Conservation (phyloP, 2,113 vertebrate species). For the Sclerurus mexicanus region DNA sequence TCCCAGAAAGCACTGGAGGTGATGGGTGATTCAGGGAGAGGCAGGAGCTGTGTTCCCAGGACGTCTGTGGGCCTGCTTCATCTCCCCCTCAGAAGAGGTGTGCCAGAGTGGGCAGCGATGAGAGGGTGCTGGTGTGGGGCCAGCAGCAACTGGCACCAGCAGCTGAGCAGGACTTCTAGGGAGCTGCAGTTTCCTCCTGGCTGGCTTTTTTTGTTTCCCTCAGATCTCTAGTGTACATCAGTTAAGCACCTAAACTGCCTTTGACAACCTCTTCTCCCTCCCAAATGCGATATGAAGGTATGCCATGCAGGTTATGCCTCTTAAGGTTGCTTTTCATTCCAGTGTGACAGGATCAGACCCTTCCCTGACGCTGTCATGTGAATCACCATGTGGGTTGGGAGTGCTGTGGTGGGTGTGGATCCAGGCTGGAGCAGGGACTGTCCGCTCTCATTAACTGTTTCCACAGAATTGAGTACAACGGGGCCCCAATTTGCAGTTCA, state of each 20-base stretch:
- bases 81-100: background rate
- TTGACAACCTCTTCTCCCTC: background rate
- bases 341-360: background rate
- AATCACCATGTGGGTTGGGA: background rate
- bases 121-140: rapidly evolving
- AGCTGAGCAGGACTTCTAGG: background rate
- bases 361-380: rapidly evolving
- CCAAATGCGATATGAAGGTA: rapidly evolving
- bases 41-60: background rate
- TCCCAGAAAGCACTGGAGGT: background rate
- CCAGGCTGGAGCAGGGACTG: background rate
- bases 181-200: background rate
- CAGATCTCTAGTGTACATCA: background rate
- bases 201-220: background rate
- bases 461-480: background rate
- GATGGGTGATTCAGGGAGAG: background rate
- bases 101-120: background rate
- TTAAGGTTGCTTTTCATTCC: background rate
- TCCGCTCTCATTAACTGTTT: background rate
- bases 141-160: rapidly evolving
- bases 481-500: rapidly evolving
- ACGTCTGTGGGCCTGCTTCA: background rate
- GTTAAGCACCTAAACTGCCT: background rate
- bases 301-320: background rate
- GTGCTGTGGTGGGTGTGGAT: background rate